Base-by-base conservation (phyloP, 2,888 invertebrate genomes). In the Drosophila macrospina region DNA sequence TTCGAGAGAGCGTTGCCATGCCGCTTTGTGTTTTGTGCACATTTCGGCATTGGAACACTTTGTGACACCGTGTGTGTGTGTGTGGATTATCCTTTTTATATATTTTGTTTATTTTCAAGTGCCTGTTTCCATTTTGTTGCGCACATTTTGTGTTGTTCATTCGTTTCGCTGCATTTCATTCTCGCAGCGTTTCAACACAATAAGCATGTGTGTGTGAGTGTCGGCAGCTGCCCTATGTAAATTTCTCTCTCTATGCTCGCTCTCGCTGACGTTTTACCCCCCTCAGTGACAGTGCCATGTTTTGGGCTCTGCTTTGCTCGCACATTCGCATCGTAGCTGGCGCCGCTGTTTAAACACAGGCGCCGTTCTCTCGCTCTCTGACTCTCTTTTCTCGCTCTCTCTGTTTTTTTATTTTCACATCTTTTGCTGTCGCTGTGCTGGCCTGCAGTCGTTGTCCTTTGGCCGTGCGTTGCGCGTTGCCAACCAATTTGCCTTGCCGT, bases 81-180 rank as follows among this genome's bases (percentile, higher is more conserved):
- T 50, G 72, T 62, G 64, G 85, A 72, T 74, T 84, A 88, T 88
- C 87, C 88, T 88, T 86, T 87, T 82, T 80, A 79, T 86, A 88
- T 86, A 78, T 77, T 82, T 83, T 83, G 83, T 83, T 83, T 83
- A 88, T 83, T 86, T 80, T 76, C 79, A 70, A 77, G 60, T 67
- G 73, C 64, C 77, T 69, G 61, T 78, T 86, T 71, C 74, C 86
- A 76, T 83, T 80, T 78, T 76, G 68, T 78, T 78, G 75, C 73
- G 64, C 61, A 69, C 78, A 68, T 65, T 88, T 86, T 86, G 76
- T 78, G 72, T 66, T 69, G 59, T 37, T 69, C 85, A 80, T 88
- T 88, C 87, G 87, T 86, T 88, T 76, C 82, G 85, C 87, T 85
- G 89, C 87, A 84, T 88, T 88, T 84, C 85, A 84, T 76, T 85